Conservation (phyloP, 2,797 vertebrate genomes). For the Synanceia verrucosa region DNA sequence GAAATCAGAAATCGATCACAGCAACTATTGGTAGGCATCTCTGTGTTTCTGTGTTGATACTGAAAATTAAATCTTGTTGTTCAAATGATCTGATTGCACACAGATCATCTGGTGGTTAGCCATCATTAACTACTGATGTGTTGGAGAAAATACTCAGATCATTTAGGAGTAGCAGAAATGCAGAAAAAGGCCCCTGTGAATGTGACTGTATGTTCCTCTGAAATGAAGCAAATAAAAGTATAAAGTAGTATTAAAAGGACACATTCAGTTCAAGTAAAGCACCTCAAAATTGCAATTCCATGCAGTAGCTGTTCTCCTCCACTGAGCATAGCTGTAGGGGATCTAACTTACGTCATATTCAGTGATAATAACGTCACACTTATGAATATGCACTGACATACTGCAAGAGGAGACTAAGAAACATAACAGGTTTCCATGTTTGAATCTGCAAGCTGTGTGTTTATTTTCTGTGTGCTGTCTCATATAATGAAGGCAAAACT, state of each 20-base stretch:
- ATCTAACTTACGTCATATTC: not conserved
- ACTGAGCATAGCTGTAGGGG: not conserved
- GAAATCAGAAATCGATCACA: slow-evolving; percentile 16
- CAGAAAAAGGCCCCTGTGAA: no score
- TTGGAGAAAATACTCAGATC: not conserved
- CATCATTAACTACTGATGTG: not conserved
- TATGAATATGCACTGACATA: slow-evolving; percentile 11
- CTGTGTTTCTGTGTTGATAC: not conserved
- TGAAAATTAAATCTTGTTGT: not conserved
- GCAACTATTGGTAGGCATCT: slow-evolving; percentile 2
- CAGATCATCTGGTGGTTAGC: not conserved
- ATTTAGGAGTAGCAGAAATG: not conserved
- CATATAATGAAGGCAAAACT: slow-evolving; percentile 11
- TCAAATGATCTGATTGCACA: not conserved
- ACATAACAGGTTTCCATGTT: slow-evolving; percentile 5
- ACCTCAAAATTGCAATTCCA: not conserved
- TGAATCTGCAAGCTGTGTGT: slow-evolving; percentile 15
- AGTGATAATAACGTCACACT: not conserved
- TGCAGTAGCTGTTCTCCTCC: not conserved
- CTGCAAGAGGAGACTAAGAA: not conserved
- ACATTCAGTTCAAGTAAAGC: not conserved
- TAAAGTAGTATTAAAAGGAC: not conserved
- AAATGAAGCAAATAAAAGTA: not conserved
- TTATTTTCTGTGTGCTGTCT: slow-evolving; percentile 22
- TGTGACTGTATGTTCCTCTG: not conserved